These are phyloP conservation scores for Caenorhabditis angaria DNA, from an alignment of 2,888 invertebrate species.

Conservation along the genomic window DNA sequence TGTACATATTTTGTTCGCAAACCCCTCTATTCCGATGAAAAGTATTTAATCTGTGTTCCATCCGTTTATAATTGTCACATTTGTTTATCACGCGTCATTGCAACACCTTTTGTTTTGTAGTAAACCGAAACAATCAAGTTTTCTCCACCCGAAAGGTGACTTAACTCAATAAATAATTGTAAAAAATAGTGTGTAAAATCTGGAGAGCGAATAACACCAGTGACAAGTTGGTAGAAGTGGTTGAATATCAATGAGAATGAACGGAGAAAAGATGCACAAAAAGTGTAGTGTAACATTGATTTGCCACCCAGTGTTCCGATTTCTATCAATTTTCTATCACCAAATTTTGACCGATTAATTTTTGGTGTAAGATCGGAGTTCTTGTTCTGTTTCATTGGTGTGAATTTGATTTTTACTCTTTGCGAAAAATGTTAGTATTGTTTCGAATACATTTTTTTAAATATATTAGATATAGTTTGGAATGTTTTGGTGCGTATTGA, in stretches of 20 bases:
- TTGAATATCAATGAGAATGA: slow-evolving; percentile 1
- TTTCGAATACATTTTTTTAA: too few species aligned
- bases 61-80: neutral
- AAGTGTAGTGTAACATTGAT: neutral
- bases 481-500: too few species aligned
- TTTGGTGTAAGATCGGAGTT: neutral
- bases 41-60: neutral
- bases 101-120: slow-evolving; percentile 4
- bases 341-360: neutral
- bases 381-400: too few species aligned
- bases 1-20: too few species aligned
- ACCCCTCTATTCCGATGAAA: too few species aligned
- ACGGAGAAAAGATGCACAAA: slow-evolving; percentile 1
- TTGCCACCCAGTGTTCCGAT: neutral
- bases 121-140: neutral
- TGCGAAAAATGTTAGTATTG: too few species aligned
- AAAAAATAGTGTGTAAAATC: neutral
- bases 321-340: neutral
- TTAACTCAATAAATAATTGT: neutral
- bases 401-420: neutral
- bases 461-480: too few species aligned
- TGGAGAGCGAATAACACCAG: neutral
- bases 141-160: neutral
- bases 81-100: neutral
- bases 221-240: neutral